Conservation (phyloP, 2,888 invertebrate genomes). For the Rhagophthalmus giganteus region DNA sequence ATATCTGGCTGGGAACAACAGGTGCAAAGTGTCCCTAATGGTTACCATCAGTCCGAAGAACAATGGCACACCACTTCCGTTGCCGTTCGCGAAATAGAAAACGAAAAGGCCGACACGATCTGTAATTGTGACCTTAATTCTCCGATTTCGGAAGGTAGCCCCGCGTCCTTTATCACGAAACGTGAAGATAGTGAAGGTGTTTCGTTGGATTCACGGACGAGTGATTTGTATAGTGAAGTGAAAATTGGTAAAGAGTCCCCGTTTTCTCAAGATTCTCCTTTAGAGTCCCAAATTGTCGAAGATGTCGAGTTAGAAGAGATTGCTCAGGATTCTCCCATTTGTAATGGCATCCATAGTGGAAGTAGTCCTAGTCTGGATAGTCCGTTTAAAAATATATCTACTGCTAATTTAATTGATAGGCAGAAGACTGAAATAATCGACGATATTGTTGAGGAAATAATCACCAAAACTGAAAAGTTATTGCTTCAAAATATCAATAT, state of each 20-base stretch:
- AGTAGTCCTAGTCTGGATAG: constrained; percentile 52
- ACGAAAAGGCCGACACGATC: constrained; percentile 48
- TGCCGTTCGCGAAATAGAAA: constrained; percentile 46
- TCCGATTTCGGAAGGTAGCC: constrained; percentile 58
- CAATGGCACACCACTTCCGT: constrained; percentile 45
- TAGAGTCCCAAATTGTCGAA: constrained; percentile 48
- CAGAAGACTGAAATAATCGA: constrained; percentile 53
- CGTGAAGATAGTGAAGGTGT: constrained; percentile 59
- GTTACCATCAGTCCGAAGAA: constrained; percentile 47
- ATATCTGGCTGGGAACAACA: constrained; percentile 93
- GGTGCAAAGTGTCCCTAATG: constrained; percentile 50
- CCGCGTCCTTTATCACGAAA: constrained; percentile 55
- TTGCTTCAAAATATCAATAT: constrained; percentile 47
- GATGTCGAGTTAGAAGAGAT: constrained; percentile 35
- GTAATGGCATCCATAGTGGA: constrained; percentile 54
- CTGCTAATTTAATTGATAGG: constrained; percentile 27
- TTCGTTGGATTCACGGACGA: constrained; percentile 59
- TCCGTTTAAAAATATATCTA: constrained; percentile 43
- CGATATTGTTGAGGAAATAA: constrained; percentile 40
- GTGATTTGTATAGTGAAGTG: constrained; percentile 66
- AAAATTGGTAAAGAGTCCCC: constrained; percentile 63
- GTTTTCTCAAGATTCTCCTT: constrained; percentile 56
- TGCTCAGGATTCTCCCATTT: constrained; percentile 47
- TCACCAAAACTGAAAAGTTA: constrained; percentile 38
- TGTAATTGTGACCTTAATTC: constrained; percentile 57